Evolutionary conservation across 2,113 vertebrate genomes (phyloP), one percentile per base, ranked within the genome.

Genomic region (Riparia riparia): DNA sequence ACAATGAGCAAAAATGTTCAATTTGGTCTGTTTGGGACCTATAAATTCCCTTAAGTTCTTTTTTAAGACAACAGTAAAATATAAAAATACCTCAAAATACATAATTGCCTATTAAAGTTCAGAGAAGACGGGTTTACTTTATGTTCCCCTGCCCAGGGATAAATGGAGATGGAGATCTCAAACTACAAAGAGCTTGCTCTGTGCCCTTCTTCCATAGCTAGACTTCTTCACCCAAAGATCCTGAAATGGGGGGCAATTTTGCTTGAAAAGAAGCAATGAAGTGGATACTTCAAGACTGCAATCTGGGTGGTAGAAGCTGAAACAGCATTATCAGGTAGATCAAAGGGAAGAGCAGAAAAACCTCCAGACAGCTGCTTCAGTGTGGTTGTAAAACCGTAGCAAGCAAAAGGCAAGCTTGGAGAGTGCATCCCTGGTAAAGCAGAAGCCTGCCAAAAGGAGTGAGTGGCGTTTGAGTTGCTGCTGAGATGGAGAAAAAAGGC

Each of bases 51-150:
- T 39, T 24, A 89, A 60, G 65, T 92, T 82, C 7, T 50, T 79
- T 54, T 90, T 88, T 18, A 80, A 96, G 95, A 60, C 39, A 42
- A 69, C 39, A 76, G 34, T 95, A 94, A 96, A 97, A 76, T 53
- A 72, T 26, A 79, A 93, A 91, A 70, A 17, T 20, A 12, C 91
- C 50, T 87, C 60, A 63, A 90, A 96, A 95, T 92, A 85, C 60
- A 86, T 92, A 63, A 53, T 61, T 90, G 82, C 32, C 63, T 39
- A 85, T 81, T 97, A 83, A 93, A 90, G 51, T 89, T 83, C 77
- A 93, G 63, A 83, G 80, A 61, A 61, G 77, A 76, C 42, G 10
- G 29, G 26, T 61, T 65, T 69, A 32, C 10, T 88, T 72, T 57
- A 32, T 42, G 60, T 50, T 86, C 82, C 51, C 32, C 61, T 53